A percentile compares a stretch with the other conserved stretches of the same genome.
phyloP scores from a whole-genome alignment of 2,888 invertebrate species.

The Polia nebulosa region DNA sequence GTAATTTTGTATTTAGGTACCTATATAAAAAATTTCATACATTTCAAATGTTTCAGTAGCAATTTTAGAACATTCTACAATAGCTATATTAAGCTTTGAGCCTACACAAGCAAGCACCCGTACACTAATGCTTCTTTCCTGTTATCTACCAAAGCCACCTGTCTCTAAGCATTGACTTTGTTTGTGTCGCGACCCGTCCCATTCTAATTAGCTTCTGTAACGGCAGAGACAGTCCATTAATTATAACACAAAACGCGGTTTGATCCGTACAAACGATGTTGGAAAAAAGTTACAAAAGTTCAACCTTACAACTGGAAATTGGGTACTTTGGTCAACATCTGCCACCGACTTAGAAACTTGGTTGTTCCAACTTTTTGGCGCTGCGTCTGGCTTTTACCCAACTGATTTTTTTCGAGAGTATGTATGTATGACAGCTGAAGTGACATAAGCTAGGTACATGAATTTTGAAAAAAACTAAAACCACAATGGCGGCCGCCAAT shows the following conservation, averaged over 20 bases:
- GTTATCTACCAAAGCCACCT: constrained; percentile 78
- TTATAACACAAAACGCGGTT: constrained; percentile 81
- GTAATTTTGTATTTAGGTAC: neutral
- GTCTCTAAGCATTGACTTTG: constrained; percentile 80
- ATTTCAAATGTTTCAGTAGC: neutral
- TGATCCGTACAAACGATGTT: constrained; percentile 76
- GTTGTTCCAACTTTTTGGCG: constrained; percentile 71
- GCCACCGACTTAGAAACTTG: constrained; percentile 69
- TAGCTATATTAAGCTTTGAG: constrained; percentile 5
- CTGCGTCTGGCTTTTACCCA: constrained; percentile 64
- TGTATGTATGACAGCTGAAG: too few species aligned
- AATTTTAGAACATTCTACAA: constrained; percentile 6
- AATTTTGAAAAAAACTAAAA: too few species aligned
- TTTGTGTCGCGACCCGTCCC: constrained; percentile 72
- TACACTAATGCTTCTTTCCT: constrained; percentile 56
- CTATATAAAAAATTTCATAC: neutral
- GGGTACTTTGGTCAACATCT: constrained; percentile 74
- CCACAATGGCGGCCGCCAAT: too few species aligned
- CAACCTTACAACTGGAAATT: constrained; percentile 66
- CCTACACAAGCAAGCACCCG: constrained; percentile 38
- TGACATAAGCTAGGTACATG: too few species aligned
- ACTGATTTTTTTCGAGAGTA: too few species aligned
- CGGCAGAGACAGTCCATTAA: constrained; percentile 84
- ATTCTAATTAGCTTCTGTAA: constrained; percentile 84
- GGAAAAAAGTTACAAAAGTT: constrained; percentile 73